phyloP scores from a whole-genome alignment of 2,797 vertebrate species.

The Neosilurus mollespiculum region DNA sequence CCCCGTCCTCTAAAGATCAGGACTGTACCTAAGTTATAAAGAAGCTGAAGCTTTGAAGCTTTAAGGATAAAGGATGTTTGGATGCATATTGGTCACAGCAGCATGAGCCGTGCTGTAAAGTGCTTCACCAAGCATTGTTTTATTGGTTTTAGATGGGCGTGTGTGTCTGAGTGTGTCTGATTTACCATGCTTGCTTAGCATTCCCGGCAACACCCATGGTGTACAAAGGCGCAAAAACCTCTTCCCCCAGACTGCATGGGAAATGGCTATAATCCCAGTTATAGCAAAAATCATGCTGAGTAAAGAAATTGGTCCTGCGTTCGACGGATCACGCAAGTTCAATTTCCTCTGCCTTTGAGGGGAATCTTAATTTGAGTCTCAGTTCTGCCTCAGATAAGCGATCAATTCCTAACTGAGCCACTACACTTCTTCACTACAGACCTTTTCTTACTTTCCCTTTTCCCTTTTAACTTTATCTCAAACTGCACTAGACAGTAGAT shows the following conservation, averaged over 20 bases:
- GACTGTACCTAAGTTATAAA: not conserved
- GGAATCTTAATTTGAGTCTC: constrained; percentile 36
- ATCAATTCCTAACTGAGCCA: constrained; percentile 34
- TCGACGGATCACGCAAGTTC: constrained; percentile 3
- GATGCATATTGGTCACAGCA: not conserved
- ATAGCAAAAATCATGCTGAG: constrained; percentile 45
- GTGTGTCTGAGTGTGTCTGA: constrained; percentile 3
- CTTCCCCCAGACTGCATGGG: constrained; percentile 30
- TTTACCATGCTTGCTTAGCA: constrained; percentile 21
- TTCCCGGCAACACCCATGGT: not conserved
- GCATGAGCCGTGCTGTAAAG: not conserved
- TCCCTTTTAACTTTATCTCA: not conserved
- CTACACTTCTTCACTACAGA: not conserved
- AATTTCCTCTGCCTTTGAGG: constrained; percentile 34
- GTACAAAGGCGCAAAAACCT: not conserved
- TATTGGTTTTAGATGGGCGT: not conserved
- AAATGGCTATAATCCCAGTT: constrained; percentile 17
- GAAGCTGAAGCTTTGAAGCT: not conserved
- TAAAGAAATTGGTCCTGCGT: constrained; percentile 40
- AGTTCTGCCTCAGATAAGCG: constrained; percentile 27
- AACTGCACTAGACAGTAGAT: constrained; percentile 34
- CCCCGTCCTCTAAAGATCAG: not conserved
- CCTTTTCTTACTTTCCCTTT: not conserved
- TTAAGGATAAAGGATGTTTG: not conserved
- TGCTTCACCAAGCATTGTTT: constrained; percentile 18